phyloP scores from a whole-genome alignment of 2,113 vertebrate genomes.

The Heteronetta atricapilla region DNA sequence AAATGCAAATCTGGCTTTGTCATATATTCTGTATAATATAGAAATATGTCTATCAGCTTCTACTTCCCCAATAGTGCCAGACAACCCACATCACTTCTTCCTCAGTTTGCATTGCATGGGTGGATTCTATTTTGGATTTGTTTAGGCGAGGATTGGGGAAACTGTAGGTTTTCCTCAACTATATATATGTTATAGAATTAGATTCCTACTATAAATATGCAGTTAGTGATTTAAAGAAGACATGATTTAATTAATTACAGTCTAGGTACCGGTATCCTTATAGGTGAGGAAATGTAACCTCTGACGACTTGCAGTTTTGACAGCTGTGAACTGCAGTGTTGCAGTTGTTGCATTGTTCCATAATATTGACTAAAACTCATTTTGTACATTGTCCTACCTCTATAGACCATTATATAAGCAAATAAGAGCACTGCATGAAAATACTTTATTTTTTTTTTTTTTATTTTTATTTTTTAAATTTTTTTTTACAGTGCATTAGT shows the following conservation, averaged over 20 bases:
- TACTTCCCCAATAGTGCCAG: not conserved
- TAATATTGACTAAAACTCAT: not conserved
- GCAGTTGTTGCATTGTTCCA: not conserved
- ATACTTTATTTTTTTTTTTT: not conserved
- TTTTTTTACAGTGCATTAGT: too few species aligned
- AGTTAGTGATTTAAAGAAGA: not conserved
- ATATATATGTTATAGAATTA: not conserved
- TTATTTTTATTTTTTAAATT: too few species aligned
- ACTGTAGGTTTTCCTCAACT: not conserved
- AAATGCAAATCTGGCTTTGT: not conserved
- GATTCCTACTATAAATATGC: not conserved
- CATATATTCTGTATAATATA: not conserved
- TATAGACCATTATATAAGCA: not conserved
- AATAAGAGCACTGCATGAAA: not conserved
- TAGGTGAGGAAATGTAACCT: not conserved
- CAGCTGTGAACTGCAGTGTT: not conserved
- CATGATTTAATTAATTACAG: not conserved
- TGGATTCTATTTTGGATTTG: not conserved
- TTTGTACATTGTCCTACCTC: not conserved
- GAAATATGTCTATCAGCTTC: not conserved
- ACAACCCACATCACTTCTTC: not conserved
- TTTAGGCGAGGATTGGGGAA: not conserved
- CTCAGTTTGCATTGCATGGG: not conserved
- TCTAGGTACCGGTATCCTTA: not conserved
- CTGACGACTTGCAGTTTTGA: not conserved